Base-by-base conservation (phyloP, 2,888 invertebrate species). In the Protodeltote pygarga region DNA sequence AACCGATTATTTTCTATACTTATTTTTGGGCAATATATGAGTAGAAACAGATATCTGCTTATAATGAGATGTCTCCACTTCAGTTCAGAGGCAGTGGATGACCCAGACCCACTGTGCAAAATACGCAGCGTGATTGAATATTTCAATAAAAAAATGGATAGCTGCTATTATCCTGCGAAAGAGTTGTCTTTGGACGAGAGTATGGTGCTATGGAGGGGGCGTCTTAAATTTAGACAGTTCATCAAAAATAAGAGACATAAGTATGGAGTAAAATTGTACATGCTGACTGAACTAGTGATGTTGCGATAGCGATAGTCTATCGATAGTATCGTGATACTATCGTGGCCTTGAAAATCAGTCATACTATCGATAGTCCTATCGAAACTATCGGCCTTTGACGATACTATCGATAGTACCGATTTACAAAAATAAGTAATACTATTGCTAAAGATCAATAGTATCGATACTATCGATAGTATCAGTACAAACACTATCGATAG, bases 71-170 rank as follows among this genome's bases (percentile, higher is more conserved):
- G 24, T 29, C 31, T 48, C 3, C 29, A 48, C 17, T 79, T 78
- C 50, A 59, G 52, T 2, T 37, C 19, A 10, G 37, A 37, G 14
- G 25, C 8, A 37, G 25, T 27, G 11, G 27, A 19, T 27, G 37
- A 14, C 17, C n/a, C n/a, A n/a, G 37, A 27, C 9, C 1, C 37
- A 37, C 1, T 37, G 14, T 10, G 25, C 9, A 37, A 37, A 19
- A 19, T 27, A 47, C 60, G 16, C 53, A 57, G 21, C 60, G 78
- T 81, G 60, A 75, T 71, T 49, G 45, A 62, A 8, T 35, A 35
- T 15, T 34, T 34, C 34, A 34, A 34, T 15, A 34, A 6, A 9
- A 71, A 49, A 45, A 62, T 58, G 57, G 28, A 29, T 9, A 32
- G 20, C 11, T 49, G 47, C 16, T 67, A 58, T 35, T 64, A 64